Conservation (phyloP, 2,113 vertebrate genomes). For the Orcinus orca region DNA sequence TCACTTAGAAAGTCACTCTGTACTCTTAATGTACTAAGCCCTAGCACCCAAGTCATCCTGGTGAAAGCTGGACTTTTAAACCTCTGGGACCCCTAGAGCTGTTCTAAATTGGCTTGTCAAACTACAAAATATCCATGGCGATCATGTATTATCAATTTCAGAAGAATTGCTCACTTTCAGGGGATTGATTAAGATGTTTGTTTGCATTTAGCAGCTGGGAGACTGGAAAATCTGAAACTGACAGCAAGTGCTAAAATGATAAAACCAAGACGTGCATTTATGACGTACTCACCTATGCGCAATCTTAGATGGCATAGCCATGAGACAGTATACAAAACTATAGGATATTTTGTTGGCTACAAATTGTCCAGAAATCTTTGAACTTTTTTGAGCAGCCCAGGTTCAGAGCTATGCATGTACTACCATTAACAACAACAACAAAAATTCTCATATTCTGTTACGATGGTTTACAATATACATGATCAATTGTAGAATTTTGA, state of each 20-base stretch:
- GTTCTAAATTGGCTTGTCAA: constrained; percentile 27
- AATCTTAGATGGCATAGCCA: neutral
- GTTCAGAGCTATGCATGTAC: neutral
- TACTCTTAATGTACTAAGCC: neutral
- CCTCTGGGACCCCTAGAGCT: neutral
- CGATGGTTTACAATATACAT: neutral
- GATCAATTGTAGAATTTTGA: neutral
- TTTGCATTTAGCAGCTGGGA: neutral
- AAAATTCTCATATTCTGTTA: neutral
- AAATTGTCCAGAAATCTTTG: neutral
- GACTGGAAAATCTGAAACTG: neutral
- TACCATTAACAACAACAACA: neutral
- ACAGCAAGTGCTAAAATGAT: neutral
- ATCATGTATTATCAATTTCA: neutral
- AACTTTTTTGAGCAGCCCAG: neutral
- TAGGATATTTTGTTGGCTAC: neutral
- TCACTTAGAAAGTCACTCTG: constrained; percentile 11
- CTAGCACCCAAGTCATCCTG: neutral
- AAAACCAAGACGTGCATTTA: neutral
- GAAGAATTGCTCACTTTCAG: constrained; percentile 16
- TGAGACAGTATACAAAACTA: neutral
- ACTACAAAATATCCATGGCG: neutral
- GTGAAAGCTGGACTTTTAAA: constrained; percentile 14
- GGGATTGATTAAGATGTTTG: neutral
- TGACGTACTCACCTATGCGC: neutral